These are phyloP conservation scores for Imbricaverruca yamaguchii DNA, from an alignment of 2,888 invertebrate genomes.

Conservation along the genomic window DNA sequence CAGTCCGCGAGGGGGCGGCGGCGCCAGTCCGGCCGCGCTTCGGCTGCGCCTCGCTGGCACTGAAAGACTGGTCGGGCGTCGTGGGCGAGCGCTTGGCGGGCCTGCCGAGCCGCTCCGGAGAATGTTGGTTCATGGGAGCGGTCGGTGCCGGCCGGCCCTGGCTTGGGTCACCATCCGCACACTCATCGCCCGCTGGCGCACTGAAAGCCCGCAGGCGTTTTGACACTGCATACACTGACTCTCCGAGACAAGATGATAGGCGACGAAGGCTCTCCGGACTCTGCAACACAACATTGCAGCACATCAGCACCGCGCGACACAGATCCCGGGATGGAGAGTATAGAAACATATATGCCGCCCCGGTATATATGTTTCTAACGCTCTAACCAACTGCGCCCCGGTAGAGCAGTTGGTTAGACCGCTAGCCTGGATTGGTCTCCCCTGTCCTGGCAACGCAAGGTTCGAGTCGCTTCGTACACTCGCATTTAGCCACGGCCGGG, in stretches of 20 bases:
- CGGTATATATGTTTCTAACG: no score
- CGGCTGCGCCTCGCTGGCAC: not conserved
- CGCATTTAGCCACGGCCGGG: no score
- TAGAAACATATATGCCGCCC: no score
- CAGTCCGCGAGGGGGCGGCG: not conserved
- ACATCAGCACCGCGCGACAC: no score
- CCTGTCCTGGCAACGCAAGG: no score
- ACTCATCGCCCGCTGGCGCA: not conserved
- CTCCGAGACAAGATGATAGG: not conserved
- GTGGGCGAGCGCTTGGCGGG: not conserved
- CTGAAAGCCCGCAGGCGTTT: slow-evolving; percentile 12
- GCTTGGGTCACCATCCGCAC: not conserved
- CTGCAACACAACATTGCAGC: not conserved
- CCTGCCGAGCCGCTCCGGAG: not conserved
- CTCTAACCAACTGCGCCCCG: no score
- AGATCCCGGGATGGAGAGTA: no score
- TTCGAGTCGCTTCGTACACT: no score
- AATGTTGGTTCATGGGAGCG: not conserved
- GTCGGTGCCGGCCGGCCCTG: not conserved
- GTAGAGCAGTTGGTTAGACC: no score
- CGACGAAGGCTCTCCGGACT: not conserved
- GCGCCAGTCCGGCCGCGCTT: not conserved
- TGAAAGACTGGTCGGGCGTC: not conserved
- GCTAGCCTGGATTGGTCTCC: no score
- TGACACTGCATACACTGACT: slow-evolving; percentile 3